phyloP scores from a whole-genome alignment of 2,888 invertebrate genomes.

The Penaeus monodon region DNA sequence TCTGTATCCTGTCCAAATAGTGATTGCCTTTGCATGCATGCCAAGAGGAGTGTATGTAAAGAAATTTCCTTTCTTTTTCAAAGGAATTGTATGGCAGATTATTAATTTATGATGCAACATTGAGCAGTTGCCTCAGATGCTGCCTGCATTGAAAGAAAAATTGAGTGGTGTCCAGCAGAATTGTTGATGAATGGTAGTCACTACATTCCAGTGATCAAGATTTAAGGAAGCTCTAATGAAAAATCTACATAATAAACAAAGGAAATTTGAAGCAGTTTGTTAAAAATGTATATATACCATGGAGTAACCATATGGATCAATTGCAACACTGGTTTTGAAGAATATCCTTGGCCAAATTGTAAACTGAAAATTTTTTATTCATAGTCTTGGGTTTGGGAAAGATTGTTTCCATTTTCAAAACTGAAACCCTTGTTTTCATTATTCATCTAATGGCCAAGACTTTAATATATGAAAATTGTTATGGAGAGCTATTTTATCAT shows the following conservation, averaged over 20 bases:
- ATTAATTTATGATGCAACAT: constrained; percentile 5
- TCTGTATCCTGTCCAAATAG: too few species aligned
- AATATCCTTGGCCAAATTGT: too few species aligned
- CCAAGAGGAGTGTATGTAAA: too few species aligned
- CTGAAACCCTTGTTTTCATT: background rate
- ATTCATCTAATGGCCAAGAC: background rate
- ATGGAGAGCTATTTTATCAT: constrained; percentile 49
- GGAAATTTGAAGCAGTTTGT: background rate
- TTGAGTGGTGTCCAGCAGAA: background rate
- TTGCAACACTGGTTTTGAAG: too few species aligned
- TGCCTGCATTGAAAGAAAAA: background rate
- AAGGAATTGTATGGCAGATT: too few species aligned
- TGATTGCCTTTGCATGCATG: too few species aligned
- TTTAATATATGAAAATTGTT: constrained; percentile 19
- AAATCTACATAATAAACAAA: too few species aligned
- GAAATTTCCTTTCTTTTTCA: too few species aligned
- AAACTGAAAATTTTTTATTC: too few species aligned
- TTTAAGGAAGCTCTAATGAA: too few species aligned
- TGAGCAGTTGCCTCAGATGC: background rate
- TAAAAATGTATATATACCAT: too few species aligned
- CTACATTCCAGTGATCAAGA: constrained; percentile 12
- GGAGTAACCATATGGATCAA: too few species aligned
- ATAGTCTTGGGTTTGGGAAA: background rate
- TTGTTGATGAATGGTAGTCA: background rate
- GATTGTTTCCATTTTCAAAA: background rate